Evolutionary conservation across 2,113 vertebrate species (phyloP).

Genomic region (Hippocampus mohnikei): DNA sequence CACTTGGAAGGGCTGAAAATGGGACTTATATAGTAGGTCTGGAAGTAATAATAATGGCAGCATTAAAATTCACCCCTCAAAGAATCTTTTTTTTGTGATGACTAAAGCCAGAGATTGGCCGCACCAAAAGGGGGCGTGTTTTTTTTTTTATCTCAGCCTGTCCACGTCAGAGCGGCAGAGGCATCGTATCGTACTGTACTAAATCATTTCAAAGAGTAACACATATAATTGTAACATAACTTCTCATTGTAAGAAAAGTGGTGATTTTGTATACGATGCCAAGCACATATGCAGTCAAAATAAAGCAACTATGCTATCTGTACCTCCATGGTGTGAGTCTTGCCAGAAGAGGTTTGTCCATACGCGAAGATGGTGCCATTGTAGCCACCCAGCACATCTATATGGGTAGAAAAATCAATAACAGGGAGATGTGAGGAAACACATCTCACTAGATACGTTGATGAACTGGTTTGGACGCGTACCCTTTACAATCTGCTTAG

Average conservation of each 20-base stretch:
- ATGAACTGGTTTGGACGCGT: constrained; percentile 4
- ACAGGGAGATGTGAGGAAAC: neutral
- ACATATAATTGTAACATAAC: no score
- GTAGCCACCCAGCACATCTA: constrained; percentile 88
- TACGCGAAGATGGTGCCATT: constrained; percentile 95
- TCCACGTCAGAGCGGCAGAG: no score
- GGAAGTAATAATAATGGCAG: no score
- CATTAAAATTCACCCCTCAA: no score
- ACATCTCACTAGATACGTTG: neutral
- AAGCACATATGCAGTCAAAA: neutral
- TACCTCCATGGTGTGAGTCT: constrained; percentile 97
- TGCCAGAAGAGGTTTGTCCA: constrained; percentile 92
- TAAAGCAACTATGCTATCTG: neutral
- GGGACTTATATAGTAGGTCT: no score
- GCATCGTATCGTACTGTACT: no score
- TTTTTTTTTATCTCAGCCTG: no score
- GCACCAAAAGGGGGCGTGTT: no score
- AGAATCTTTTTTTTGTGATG: no score
- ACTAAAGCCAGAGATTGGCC: no score
- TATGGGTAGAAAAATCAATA: neutral
- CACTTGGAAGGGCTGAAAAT: no score
- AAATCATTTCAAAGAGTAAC: no score
- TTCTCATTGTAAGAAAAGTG: neutral
- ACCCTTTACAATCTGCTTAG: constrained; percentile 95
- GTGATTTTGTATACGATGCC: neutral